Evolutionary conservation across 2,888 invertebrate species (phyloP), one percentile per base, ranked within the genome.

Genomic region (Phortica magna): DNA sequence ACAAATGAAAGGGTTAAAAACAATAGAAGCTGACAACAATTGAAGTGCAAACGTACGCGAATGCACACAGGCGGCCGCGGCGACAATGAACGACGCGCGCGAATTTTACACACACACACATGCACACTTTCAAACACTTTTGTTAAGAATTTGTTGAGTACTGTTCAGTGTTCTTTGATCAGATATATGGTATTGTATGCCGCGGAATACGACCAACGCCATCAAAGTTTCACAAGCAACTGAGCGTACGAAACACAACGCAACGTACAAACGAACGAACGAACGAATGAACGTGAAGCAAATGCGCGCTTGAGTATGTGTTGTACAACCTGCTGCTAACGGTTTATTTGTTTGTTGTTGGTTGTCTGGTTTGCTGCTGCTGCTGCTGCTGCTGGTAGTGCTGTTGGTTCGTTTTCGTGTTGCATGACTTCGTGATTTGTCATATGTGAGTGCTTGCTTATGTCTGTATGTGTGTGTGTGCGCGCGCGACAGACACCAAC

Each of bases 221-320:
- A 78, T 83, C 83, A 87, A 88, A 80, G 81, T 81, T 82, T 83
- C 82, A 86, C 83, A 88, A 81, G 83, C 86, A 88, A 86, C 86
- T 86, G 88, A 85, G 14, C 12, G 43, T 84, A n/a, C 17, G 43
- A 3, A 65, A 22, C 6, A 22, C n/a, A n/a, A n/a, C n/a, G n/a
- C n/a, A n/a, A n/a, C n/a, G n/a, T n/a, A n/a, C n/a, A n/a, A n/a
- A 53, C 31, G 70, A 3, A 17, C n/a, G n/a, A 43, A 41, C 48
- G 43, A 43, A 48, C 61, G 22, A 61, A 61, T 61, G 61, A 5
- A 12, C 10, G 61, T 61, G 17, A 31, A 31, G 31, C 31, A 31
- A 31, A 31, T 61, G 22, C 61, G 10, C n/a, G n/a, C n/a, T n/a
- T n/a, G n/a, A n/a, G n/a, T n/a, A n/a, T n/a, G n/a, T n/a, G n/a